A percentile compares a stretch with the other conserved stretches of the same genome.
Conservation (phyloP, 2,113 vertebrate species). For the Oncorhynchus kisutch region DNA sequence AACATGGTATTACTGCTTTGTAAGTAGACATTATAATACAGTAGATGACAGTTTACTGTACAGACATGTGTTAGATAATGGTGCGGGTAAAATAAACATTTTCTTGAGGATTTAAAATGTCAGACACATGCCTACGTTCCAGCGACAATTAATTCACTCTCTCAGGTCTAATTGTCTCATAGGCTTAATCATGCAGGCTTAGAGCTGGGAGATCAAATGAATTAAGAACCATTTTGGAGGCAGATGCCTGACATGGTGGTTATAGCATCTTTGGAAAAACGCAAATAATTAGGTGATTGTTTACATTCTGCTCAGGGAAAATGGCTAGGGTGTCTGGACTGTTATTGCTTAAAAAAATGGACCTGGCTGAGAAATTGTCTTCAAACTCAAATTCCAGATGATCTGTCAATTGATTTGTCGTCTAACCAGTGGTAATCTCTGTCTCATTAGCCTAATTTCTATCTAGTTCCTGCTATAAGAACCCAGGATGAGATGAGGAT, state of each 20-base stretch:
- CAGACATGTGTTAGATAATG: too few species aligned
- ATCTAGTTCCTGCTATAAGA: neutral
- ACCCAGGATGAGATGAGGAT: neutral
- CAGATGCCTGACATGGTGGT: neutral
- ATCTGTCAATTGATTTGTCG: too few species aligned
- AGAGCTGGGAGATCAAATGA: neutral
- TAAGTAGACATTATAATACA: too few species aligned
- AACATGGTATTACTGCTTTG: too few species aligned
- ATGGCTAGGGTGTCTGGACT: too few species aligned
- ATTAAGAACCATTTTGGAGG: neutral
- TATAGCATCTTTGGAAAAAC: neutral
- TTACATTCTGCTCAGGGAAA: too few species aligned
- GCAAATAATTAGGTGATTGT: neutral
- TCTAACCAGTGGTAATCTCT: neutral
- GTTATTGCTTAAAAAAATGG: too few species aligned
- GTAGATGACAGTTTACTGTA: too few species aligned
- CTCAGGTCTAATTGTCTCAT: neutral
- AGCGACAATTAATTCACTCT: conserved; percentile 13
- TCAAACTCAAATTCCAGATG: too few species aligned
- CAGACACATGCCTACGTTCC: conserved; percentile 4
- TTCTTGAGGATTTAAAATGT: conserved; percentile 10
- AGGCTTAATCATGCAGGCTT: conserved; percentile 9
- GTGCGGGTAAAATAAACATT: neutral
- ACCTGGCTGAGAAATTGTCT: too few species aligned
- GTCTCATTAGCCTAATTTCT: neutral